Evolutionary conservation across 2,113 vertebrate genomes (phyloP).

Genomic region (Aspiorhynchus laticeps): DNA sequence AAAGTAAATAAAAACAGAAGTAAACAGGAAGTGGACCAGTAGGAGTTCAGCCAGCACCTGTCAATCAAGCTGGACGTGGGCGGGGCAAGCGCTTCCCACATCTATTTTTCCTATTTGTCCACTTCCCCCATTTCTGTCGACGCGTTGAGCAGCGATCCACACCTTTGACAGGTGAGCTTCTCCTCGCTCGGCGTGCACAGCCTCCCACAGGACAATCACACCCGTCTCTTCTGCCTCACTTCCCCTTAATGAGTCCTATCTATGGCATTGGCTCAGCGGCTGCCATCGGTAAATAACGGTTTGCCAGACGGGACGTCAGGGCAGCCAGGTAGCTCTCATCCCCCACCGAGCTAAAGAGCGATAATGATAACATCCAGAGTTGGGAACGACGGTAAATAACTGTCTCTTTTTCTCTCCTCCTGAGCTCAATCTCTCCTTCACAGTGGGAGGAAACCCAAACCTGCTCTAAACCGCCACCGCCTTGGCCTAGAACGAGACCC

Average conservation of each 20-base stretch:
- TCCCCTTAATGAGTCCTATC: constrained; percentile 57
- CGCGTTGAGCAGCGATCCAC: not conserved
- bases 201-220: constrained; percentile 46
- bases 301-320: constrained; percentile 39
- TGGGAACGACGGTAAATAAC: constrained; percentile 27
- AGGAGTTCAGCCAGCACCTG: constrained; percentile 54
- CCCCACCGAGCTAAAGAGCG: constrained; percentile 54
- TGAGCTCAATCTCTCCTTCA: constrained; percentile 19
- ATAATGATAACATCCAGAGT: constrained; percentile 53
- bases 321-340: constrained; percentile 48
- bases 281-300: constrained; percentile 57
- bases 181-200: not conserved
- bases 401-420: constrained; percentile 33
- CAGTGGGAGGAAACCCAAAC: constrained; percentile 21
- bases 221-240: constrained; percentile 43
- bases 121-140: not conserved
- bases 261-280: constrained; percentile 46
- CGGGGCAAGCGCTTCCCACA: not conserved
- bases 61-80: constrained; percentile 61
- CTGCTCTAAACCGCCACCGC: constrained; percentile 19
- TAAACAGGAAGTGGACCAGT: not conserved
- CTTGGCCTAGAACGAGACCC: not conserved
- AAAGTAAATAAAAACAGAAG: not conserved
- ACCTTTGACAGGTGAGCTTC: constrained; percentile 54
- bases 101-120: not conserved